Base-by-base conservation (phyloP, 2,797 vertebrate species). In the Manis crassicaudata region DNA sequence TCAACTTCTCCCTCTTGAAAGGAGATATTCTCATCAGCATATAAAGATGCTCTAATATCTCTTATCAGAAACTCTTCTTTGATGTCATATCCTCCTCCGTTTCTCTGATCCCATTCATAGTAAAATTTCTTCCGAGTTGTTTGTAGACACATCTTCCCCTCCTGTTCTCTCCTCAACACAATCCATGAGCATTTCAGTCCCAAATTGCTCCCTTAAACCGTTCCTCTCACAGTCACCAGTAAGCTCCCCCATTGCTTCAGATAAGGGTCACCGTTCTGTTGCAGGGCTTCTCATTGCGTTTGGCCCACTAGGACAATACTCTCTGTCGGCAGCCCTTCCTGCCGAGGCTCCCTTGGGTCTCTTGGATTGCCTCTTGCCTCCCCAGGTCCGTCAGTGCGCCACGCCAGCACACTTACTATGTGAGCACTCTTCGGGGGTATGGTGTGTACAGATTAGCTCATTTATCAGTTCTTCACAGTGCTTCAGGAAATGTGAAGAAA, bases 401-500 rank as follows among this genome's bases (percentile, higher is more conserved):
- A 0, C n/a, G 16, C 27, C 58, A 35, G 25, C 70, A 46, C 60
- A 16, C 58, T 27, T 50, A 72, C 43, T 65, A 20, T 9, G 3
- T 3, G 0, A 75, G 46, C 62, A 62, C 13, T 52, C 32, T 32
- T n/a, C 5, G 50, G 63, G 23, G 27, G 1, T 37, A 0, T 35
- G 67, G 20, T 40, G 13, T 14, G 16, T n/a, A 79, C 80, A 95
- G 35, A 79, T 75, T 17, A 79, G 7, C 32, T 85, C 37, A 40
- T 6, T 50, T 27, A 52, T 35, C 4, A 0, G 29, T 68, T 87
- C 81, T 73, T 88, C n/a, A 63, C 5, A 63, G n/a, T 25, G 1
- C 65, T 40, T 85, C 9, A 46, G 76, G 65, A 93, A 88, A 81
- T 81, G 72, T 52, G 76, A 87, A 80, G 79, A 95, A 56, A 70